These are phyloP conservation scores for Limnephilus auricula DNA, from an alignment of 2,888 invertebrate species.

Conservation along the genomic window DNA sequence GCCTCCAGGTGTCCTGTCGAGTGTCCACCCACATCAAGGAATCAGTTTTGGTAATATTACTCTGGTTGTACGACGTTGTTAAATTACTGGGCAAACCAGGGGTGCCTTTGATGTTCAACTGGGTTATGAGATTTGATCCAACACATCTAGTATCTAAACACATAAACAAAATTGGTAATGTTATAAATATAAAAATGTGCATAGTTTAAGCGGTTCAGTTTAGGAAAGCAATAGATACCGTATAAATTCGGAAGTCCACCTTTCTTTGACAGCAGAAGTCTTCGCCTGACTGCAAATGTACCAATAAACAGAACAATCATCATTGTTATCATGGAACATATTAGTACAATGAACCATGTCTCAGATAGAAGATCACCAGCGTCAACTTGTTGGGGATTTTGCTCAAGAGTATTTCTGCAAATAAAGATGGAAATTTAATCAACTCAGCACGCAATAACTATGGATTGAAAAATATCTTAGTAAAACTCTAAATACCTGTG, in stretches of 20 bases:
- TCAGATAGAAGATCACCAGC: constrained; percentile 88
- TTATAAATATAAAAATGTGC: background rate
- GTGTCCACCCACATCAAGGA: constrained; percentile 79
- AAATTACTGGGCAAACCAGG: constrained; percentile 78
- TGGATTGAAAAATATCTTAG: background rate
- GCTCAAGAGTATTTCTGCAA: constrained; percentile 53
- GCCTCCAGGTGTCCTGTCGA: constrained; percentile 76
- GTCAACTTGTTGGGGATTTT: constrained; percentile 66
- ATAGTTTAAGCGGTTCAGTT: background rate
- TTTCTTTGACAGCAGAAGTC: constrained; percentile 85
- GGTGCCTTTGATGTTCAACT: constrained; percentile 79
- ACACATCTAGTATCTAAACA: constrained; percentile 61
- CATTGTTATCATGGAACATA: constrained; percentile 90
- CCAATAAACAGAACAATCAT: constrained; percentile 90
- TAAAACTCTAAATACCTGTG: constrained; percentile 50
- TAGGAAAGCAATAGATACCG: constrained; percentile 46
- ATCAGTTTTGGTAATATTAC: constrained; percentile 75
- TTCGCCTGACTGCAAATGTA: constrained; percentile 86
- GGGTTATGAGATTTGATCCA: constrained; percentile 80
- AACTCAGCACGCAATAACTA: background rate
- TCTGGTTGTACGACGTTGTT: constrained; percentile 77
- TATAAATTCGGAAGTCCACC: constrained; percentile 76
- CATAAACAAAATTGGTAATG: background rate
- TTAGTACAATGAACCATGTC: constrained; percentile 92
- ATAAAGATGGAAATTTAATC: background rate